Conservation (phyloP, 2,113 vertebrate species). For the Chaetops frenatus region DNA sequence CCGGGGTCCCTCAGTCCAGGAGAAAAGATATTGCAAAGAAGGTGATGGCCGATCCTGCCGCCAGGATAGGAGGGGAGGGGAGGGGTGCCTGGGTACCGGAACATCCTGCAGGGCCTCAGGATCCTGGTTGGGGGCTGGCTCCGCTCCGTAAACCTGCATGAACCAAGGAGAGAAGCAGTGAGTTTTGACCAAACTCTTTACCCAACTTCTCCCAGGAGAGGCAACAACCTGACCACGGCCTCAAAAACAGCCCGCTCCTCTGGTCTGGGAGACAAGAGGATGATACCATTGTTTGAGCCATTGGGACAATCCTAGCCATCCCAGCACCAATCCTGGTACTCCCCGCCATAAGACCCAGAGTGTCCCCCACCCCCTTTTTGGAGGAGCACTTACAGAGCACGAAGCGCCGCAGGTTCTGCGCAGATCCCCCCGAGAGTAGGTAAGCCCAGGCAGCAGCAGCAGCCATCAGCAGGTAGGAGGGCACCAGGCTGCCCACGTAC, state of each 20-base stretch:
- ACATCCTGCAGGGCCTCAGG: not conserved
- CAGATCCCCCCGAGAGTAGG: conserved; percentile 68
- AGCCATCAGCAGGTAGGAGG: conserved; percentile 69
- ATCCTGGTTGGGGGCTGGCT: not conserved
- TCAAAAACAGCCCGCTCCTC: not conserved
- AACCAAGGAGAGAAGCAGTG: not conserved
- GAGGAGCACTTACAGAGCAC: conserved; percentile 68
- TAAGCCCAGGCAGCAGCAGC: conserved; percentile 70
- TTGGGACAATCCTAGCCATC: fast-evolving
- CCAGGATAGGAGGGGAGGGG: not conserved
- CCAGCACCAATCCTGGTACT: not conserved
- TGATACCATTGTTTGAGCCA: not conserved
- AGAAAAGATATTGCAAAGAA: conserved; percentile 47
- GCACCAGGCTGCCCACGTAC: conserved; percentile 72
- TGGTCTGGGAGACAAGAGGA: not conserved
- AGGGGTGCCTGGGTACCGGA: not conserved
- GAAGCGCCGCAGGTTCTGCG: conserved; percentile 63
- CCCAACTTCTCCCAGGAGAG: not conserved
- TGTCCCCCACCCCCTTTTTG: not conserved
- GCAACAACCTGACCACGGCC: not conserved
- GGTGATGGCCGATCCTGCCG: not conserved
- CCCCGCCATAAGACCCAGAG: not conserved
- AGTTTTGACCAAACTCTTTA: not conserved
- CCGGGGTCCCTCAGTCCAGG: not conserved
- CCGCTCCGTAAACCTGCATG: conserved; percentile 19